Evolutionary conservation across 2,113 vertebrate genomes (phyloP), one percentile per base, ranked within the genome.

Genomic region (Odontesthes bonariensis): DNA sequence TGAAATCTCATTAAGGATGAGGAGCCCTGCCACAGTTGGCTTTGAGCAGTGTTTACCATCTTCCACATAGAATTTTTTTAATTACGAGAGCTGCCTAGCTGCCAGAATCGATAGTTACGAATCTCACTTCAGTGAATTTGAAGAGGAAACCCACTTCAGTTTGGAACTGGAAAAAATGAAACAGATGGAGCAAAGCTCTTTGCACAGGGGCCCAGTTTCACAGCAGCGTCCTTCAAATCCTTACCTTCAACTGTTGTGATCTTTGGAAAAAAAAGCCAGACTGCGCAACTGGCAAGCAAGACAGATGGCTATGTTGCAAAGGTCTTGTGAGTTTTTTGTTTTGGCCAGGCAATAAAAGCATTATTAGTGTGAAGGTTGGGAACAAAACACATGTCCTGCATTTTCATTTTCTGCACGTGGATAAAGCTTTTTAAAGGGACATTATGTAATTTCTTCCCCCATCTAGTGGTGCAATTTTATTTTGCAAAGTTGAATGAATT

Each of bases 1-100:
- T 80, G 84, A 92, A 93, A 93, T 90, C 90, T 93, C 83, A 92
- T 92, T 93, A 92, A 91, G 83, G 83, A 77, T 86, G 88, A 86
- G 69, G 63, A 90, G 78, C 62, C 82, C 79, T 77, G 85, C 82
- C 83, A 86, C 87, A 89, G 89, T 86, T 87, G 75, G 85, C 89
- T 89, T 86, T 87, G 83, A 90, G 82, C 83, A 47, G 62, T 89
- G 81, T 90, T 91, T 89, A 87, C 88, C 70, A 81, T 88, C 88
- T 86, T 88, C 84, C 73, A 85, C 84, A 86, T 77, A 86, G 84
- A 81, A 77, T 74, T 90, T 88, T 88, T 89, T 82, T 92, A 92
- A 92, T 92, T 88, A 92, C 74, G 44, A 59, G 79, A 77, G 73
- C 85, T 86, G 75, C 76, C 79, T 60, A 67, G 78, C 86, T 79